Evolutionary conservation across 2,888 invertebrate species (phyloP), one percentile per base, ranked within the genome.

Genomic region (Caenorhabditis sp.): DNA sequence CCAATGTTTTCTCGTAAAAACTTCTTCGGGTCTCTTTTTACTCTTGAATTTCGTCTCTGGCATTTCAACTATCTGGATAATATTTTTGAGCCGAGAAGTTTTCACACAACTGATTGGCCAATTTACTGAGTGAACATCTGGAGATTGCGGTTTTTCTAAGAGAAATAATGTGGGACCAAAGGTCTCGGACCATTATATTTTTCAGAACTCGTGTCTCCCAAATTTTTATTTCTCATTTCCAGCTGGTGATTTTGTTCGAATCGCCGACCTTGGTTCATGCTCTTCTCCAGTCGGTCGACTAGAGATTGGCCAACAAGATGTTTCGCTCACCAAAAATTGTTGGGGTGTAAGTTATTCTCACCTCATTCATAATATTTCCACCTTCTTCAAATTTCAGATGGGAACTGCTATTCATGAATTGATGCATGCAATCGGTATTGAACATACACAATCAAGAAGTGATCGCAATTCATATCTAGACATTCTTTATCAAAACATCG

Each of bases 401-500:
- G 75, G 75, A 38, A 75, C 75, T 21, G 75, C 75, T 0, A 68
- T 69, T 36, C 75, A 75, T 23, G 75, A 75, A 50, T 50, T 75
- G 27, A 75, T 75, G 75, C 75, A 75, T 60, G 70, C 75, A 7
- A 67, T 75, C 14, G 75, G 75, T 54, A 70, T 75, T 4, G 75
- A 75, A 50, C 75, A 75, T 50, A 75, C 75, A 17, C 75, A 75
- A 53, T 69, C 69, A 5, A 52, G 75, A 54, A 75, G 75, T 59
- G 75, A 75, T 61, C 17, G 75, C 2, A 70, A 70, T 36, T 25
- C 27, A 31, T 70, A 75, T 63, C 43, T 75, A 20, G 67, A 70
- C 21, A 70, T 75, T 31, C 57, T 67, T n/a, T 20, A 53, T 7
- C 63, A 70, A 31, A 70, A 75, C 25, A 75, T 75, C 20, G 75